phyloP scores from a whole-genome alignment of 2,113 vertebrate genomes.

The Burhinus bistriatus region DNA sequence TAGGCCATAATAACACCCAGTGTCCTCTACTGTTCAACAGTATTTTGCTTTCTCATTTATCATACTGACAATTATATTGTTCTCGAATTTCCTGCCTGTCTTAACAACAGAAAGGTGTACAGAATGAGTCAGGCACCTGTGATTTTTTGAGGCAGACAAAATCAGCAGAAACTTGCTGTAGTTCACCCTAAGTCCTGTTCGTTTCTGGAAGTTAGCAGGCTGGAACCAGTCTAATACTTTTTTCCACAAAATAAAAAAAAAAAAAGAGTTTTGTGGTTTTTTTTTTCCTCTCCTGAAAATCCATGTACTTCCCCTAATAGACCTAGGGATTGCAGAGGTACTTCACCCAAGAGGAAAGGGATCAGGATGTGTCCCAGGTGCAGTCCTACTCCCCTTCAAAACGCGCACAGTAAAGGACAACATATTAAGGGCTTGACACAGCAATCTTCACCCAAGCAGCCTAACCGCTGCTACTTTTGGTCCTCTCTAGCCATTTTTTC shows the following conservation, averaged over 20 bases:
- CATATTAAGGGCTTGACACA: not conserved
- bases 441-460: not conserved
- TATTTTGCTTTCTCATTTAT: conserved; percentile 63
- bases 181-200: not conserved
- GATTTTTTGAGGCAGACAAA: not conserved
- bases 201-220: not conserved
- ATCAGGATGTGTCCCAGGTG: not conserved
- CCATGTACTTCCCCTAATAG: not conserved
- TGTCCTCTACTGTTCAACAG: conserved; percentile 64
- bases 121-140: conserved; percentile 28
- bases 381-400: not conserved
- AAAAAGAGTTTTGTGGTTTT: too few species aligned
- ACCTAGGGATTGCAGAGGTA: not conserved
- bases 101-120: conserved; percentile 48
- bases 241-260: not conserved
- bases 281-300: not conserved
- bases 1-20: conserved; percentile 60
- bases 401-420: not conserved
- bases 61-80: conserved; percentile 68
- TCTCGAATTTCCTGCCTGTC: conserved; percentile 61
- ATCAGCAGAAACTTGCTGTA: not conserved
- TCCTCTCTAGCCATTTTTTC: not conserved
- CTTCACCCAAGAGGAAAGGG: not conserved
- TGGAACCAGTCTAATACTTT: not conserved
- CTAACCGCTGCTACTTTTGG: not conserved